Conservation (phyloP, 2,797 vertebrate species). For the Pitangus sulphuratus region DNA sequence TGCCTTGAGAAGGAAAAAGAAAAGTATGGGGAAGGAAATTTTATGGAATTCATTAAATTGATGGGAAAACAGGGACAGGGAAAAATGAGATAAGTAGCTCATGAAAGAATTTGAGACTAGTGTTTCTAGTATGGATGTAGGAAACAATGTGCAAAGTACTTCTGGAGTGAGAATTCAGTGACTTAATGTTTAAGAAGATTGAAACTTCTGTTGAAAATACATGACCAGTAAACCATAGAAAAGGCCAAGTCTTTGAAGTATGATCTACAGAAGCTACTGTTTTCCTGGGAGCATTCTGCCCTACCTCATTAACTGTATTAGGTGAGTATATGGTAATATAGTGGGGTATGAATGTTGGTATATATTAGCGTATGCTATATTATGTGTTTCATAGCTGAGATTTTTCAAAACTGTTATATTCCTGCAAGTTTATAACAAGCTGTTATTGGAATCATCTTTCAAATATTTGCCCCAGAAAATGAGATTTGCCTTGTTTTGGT, state of each 20-base stretch:
- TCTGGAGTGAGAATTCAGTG: neutral
- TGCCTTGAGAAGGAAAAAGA: neutral
- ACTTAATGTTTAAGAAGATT: neutral
- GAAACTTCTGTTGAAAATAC: neutral
- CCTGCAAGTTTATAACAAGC: neutral
- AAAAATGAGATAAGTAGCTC: neutral
- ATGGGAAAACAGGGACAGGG: neutral
- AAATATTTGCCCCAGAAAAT: constrained; percentile 48
- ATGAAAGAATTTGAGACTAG: neutral
- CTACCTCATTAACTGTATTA: neutral
- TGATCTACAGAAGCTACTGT: neutral
- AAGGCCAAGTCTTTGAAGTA: neutral
- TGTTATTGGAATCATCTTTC: neutral
- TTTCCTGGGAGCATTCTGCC: neutral
- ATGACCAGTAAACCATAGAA: neutral
- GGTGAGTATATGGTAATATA: neutral
- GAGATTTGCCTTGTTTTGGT: constrained; percentile 36
- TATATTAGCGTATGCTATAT: neutral
- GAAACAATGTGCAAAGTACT: neutral
- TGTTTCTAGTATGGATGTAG: neutral
- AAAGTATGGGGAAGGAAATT: neutral
- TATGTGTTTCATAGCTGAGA: neutral
- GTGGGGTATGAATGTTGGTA: neutral
- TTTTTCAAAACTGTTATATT: neutral
- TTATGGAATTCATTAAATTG: neutral